Percentiles rank a stretch among this genome's conserved stretches.
These are phyloP conservation scores for Watsonalla binaria DNA, from an alignment of 2,888 invertebrate species.

Conservation along the genomic window DNA sequence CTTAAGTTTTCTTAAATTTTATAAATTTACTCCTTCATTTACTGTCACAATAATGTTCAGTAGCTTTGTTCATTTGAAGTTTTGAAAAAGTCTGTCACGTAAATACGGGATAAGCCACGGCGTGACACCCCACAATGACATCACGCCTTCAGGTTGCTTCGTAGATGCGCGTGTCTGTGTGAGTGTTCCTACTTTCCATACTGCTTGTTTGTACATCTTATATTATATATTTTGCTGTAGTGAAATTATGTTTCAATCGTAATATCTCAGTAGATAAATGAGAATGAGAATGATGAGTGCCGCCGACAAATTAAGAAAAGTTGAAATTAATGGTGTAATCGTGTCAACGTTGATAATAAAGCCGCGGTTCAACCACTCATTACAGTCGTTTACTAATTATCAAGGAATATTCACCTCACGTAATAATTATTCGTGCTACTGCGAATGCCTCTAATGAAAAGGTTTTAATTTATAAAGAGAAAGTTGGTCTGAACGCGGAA, in stretches of 20 bases:
- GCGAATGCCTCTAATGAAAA: slow-evolving; percentile 33
- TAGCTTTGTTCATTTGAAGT: no score
- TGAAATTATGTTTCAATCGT: not conserved
- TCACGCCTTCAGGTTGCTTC: no score
- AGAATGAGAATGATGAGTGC: not conserved
- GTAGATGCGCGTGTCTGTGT: no score
- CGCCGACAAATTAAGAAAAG: not conserved
- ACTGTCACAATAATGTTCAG: no score
- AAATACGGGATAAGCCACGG: no score
- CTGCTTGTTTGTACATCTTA: no score
- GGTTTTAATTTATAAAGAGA: slow-evolving; percentile 24
- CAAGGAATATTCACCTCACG: slow-evolving; percentile 29
- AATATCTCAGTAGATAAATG: not conserved
- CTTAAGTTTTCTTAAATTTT: no score
- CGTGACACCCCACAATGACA: no score
- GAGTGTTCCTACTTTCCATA: no score
- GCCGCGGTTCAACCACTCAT: slow-evolving; percentile 13
- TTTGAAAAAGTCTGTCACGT: no score
- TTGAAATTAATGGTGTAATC: slow-evolving; percentile 1
- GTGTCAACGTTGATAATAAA: slow-evolving; percentile 1
- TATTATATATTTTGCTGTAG: no score
- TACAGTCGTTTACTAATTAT: slow-evolving; percentile 27
- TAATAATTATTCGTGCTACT: slow-evolving; percentile 27
- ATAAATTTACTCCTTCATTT: no score
- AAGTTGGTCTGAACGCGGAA: slow-evolving; percentile 16